Conservation (phyloP, 2,113 vertebrate species). For the Pristiophorus japonicus region DNA sequence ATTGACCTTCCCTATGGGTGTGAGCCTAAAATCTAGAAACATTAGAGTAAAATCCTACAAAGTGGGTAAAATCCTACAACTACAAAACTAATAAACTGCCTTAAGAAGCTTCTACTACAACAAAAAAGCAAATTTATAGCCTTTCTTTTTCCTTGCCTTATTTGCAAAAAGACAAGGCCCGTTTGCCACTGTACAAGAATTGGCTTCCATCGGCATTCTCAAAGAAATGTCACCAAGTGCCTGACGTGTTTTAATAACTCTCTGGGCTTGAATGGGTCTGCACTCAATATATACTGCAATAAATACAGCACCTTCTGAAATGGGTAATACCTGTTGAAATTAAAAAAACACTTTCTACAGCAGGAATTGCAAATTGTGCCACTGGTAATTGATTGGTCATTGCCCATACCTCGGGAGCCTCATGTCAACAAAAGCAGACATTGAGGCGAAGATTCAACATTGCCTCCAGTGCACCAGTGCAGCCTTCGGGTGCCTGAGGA, state of each 20-base stretch:
- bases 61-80: background rate
- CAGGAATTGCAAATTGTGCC: background rate
- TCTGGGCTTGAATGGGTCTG: background rate
- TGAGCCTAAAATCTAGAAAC: background rate
- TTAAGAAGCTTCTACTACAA: background rate
- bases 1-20: background rate
- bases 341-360: background rate
- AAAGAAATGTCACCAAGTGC: background rate
- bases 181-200: background rate
- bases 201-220: background rate
- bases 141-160: background rate
- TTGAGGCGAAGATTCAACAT: too few relatives aligned
- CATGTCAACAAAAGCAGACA: too few relatives aligned
- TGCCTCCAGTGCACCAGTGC: too few relatives aligned
- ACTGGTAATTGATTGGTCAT: background rate
- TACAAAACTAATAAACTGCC: background rate
- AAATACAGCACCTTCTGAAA: background rate
- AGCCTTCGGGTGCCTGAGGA: too few relatives aligned
- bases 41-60: background rate
- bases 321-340: background rate
- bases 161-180: background rate
- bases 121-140: background rate
- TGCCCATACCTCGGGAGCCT: too few relatives aligned
- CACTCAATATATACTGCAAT: background rate
- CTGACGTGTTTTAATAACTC: background rate